Conservation (phyloP, 1,140 invertebrate genomes). For the Acromyrmex heyeri region DNA sequence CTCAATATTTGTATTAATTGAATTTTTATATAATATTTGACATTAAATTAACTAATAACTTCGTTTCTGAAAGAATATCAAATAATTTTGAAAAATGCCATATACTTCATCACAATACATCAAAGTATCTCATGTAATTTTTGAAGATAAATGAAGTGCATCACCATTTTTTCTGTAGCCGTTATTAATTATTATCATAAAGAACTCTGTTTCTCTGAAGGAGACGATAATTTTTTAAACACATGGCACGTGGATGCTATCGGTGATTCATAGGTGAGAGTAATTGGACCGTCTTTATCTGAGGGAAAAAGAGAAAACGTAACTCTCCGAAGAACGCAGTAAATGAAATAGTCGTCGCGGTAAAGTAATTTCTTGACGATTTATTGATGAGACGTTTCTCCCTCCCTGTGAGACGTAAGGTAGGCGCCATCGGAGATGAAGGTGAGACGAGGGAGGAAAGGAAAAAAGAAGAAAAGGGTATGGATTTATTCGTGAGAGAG, state of each 20-base stretch:
- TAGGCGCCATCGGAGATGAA: not conserved
- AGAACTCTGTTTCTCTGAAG: not conserved
- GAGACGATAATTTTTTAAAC: slow-evolving; percentile 36
- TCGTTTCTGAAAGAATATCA: not conserved
- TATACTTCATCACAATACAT: not conserved
- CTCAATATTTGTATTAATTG: not conserved
- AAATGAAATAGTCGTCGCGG: slow-evolving; percentile 12
- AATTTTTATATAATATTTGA: not conserved
- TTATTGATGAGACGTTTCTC: slow-evolving; percentile 39
- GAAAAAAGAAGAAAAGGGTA: not conserved
- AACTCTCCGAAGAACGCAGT: not conserved
- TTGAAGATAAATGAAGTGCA: not conserved
- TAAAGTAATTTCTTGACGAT: slow-evolving; percentile 56
- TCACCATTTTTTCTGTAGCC: not conserved
- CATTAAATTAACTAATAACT: not conserved
- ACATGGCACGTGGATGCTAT: not conserved
- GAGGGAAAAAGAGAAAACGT: not conserved
- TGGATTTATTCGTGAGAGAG: slow-evolving; percentile 63
- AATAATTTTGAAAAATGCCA: not conserved
- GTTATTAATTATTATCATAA: not conserved
- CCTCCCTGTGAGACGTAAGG: not conserved
- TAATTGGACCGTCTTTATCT: slow-evolving; percentile 34
- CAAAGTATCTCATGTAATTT: not conserved
- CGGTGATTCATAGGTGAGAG: not conserved
- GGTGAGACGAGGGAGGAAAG: not conserved